These are phyloP conservation scores for Sebastes vulpes DNA, from an alignment of 2,797 vertebrate genomes.

Conservation along the genomic window DNA sequence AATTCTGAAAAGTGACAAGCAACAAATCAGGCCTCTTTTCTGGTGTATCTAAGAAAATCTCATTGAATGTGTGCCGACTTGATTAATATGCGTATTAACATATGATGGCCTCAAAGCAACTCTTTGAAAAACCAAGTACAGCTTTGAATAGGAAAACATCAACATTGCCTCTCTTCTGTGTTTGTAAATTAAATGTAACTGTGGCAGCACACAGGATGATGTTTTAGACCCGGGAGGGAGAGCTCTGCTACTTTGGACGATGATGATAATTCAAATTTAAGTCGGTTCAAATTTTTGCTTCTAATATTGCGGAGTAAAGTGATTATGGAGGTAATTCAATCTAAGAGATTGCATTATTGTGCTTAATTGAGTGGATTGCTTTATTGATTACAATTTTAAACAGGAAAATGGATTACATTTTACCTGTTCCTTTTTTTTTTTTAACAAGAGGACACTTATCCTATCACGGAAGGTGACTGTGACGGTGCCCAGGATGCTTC, in stretches of 20 bases:
- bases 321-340: constrained; percentile 22
- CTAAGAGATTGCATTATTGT: constrained; percentile 18
- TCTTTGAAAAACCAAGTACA: constrained; percentile 22
- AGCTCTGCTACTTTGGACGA: constrained; percentile 7
- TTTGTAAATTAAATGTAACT: constrained; percentile 12
- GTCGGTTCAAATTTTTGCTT: neutral
- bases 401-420: constrained; percentile 11
- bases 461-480: constrained; percentile 13
- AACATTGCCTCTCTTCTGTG: constrained; percentile 10
- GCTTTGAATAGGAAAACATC: constrained; percentile 34
- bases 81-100: constrained; percentile 53
- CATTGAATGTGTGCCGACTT: constrained; percentile 33
- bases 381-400: constrained; percentile 15
- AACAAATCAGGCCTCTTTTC: constrained; percentile 63
- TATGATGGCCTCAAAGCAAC: constrained; percentile 40
- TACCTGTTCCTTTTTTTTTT: neutral
- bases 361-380: constrained; percentile 25
- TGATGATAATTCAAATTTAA: constrained; percentile 30
- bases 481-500: constrained; percentile 1
- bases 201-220: neutral
- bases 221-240: constrained; percentile 1
- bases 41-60: constrained; percentile 52
- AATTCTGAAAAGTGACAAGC: constrained; percentile 61
- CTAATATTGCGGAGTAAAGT: constrained; percentile 3
- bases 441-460: constrained; percentile 8